These are phyloP conservation scores for Plumapathes pennacea DNA, from an alignment of 92 coral and sea anemone genomes.

Conservation along the genomic window DNA sequence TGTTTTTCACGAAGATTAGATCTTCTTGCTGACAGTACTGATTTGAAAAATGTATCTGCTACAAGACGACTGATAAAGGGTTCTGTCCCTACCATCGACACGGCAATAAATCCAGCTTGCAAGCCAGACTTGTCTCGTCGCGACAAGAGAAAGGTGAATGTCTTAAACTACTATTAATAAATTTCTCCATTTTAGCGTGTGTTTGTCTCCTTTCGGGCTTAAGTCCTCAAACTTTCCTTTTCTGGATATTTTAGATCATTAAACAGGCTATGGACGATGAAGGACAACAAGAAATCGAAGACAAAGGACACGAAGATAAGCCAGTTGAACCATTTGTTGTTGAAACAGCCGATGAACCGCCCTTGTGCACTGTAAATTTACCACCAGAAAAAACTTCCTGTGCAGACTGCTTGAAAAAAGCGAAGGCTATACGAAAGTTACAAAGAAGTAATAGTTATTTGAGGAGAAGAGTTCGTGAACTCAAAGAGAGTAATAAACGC, in stretches of 20 bases:
- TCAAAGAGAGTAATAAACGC: too few relatives aligned
- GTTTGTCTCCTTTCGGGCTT: neutral
- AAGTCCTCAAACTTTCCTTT: neutral
- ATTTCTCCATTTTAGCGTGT: neutral
- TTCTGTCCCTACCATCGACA: constrained; percentile 27
- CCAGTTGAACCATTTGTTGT: too few relatives aligned
- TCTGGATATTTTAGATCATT: neutral
- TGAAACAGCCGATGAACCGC: too few relatives aligned
- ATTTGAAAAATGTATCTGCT: neutral
- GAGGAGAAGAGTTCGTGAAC: too few relatives aligned
- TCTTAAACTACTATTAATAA: too few relatives aligned
- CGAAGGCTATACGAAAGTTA: too few relatives aligned
- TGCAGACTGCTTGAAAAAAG: too few relatives aligned
- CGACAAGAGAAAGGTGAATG: constrained; percentile 27
- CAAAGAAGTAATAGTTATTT: too few relatives aligned
- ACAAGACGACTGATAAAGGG: constrained; percentile 13
- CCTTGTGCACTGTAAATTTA: too few relatives aligned
- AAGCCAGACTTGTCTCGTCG: constrained; percentile 7
- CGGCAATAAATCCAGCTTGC: neutral
- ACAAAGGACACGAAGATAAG: too few relatives aligned
- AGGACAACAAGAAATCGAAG: too few relatives aligned
- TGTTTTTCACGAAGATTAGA: constrained; percentile 19
- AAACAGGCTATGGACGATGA: neutral
- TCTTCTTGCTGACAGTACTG: neutral
- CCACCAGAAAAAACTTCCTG: too few relatives aligned